Conservation (phyloP, 2,888 invertebrate genomes). For the Opisthograptis luteolata region DNA sequence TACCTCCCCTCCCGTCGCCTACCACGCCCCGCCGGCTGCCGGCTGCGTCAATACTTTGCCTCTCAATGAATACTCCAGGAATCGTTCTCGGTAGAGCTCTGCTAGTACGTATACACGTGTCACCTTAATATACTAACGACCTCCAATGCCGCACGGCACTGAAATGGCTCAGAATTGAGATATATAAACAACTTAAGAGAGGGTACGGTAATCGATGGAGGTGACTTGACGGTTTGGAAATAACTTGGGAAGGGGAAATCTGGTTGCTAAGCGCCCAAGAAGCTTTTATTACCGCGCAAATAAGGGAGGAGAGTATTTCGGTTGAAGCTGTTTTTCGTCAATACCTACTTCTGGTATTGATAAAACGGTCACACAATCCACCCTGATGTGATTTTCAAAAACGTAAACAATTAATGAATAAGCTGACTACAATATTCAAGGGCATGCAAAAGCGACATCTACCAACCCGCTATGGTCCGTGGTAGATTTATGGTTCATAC, state of each 20-base stretch:
- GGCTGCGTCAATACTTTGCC: conserved; percentile 56
- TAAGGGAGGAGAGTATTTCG: background rate
- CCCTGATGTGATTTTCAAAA: too few relatives aligned
- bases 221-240: conserved; percentile 7
- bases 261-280: conserved; percentile 1
- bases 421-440: too few relatives aligned
- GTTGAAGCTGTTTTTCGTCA: background rate
- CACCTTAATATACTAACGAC: conserved; percentile 36
- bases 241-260: conserved; percentile 10
- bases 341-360: too few relatives aligned
- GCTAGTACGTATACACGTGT: conserved; percentile 44
- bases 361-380: too few relatives aligned
- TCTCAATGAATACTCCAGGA: conserved; percentile 58
- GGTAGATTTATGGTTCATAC: too few relatives aligned
- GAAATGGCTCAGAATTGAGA: conserved; percentile 31
- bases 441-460: too few relatives aligned
- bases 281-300: background rate
- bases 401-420: too few relatives aligned
- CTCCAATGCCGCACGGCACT: conserved; percentile 1
- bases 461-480: too few relatives aligned
- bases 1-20: conserved; percentile 39
- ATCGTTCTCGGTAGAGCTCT: conserved; percentile 19
- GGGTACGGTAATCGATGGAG: conserved; percentile 41
- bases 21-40: conserved; percentile 40
- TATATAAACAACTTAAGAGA: conserved; percentile 43